These are phyloP conservation scores for Sceloporus tristichus DNA, from an alignment of 2,113 vertebrate genomes.

Conservation along the genomic window DNA sequence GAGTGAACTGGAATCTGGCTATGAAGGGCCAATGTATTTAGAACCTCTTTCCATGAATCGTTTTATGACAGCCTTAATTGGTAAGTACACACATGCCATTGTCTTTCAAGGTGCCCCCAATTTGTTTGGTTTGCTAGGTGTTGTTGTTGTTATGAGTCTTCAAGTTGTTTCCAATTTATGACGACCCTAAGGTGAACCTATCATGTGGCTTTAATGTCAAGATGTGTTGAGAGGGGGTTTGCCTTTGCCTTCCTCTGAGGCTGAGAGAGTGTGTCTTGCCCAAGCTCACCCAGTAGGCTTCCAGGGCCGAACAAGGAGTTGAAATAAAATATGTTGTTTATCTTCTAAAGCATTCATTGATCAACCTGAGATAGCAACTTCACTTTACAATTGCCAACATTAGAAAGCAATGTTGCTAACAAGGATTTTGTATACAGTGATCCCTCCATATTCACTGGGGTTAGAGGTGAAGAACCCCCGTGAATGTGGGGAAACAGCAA, in stretches of 20 bases:
- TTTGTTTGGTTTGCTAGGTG: neutral
- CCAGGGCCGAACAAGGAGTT: too few species aligned
- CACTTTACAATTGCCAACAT: neutral
- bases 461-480: too few species aligned
- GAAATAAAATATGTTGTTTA: neutral
- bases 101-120: neutral
- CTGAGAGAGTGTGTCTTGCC: too few species aligned
- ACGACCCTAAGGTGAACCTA: too few species aligned
- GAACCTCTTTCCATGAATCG: conserved; percentile 97
- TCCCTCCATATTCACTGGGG: too few species aligned
- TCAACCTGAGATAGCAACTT: conserved; percentile 26
- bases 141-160: neutral
- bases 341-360: neutral
- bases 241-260: too few species aligned
- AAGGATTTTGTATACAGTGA: conserved; percentile 3
- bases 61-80: conserved; percentile 95
- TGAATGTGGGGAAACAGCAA: too few species aligned
- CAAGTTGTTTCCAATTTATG: too few species aligned
- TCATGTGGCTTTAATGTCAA: too few species aligned
- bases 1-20: conserved; percentile 94
- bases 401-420: conserved; percentile 22
- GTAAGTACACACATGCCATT: conserved; percentile 75
- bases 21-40: conserved; percentile 95
- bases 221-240: too few species aligned
- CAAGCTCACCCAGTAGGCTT: too few species aligned